Conservation (phyloP, 2,888 invertebrate genomes). For the Desoria tigrina region DNA sequence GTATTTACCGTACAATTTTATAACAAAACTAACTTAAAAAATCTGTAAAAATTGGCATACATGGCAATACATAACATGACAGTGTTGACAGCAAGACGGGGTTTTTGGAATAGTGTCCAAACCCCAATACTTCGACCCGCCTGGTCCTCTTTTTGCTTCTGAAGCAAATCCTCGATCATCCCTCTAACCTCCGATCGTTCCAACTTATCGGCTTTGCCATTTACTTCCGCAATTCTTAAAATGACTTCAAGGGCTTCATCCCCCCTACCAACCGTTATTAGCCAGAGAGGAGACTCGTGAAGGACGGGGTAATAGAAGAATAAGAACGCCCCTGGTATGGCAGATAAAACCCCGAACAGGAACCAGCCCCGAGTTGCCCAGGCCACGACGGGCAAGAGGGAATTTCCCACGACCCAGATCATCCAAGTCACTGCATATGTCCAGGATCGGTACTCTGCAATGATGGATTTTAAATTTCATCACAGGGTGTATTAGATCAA, state of each 20-base stretch:
- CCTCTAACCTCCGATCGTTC: slow-evolving; percentile 21
- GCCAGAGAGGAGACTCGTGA: slow-evolving; percentile 54
- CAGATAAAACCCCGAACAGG: slow-evolving; percentile 53
- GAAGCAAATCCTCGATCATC: slow-evolving; percentile 24
- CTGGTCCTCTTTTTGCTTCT: slow-evolving; percentile 21
- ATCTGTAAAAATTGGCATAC: slow-evolving; percentile 24
- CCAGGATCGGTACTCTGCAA: slow-evolving; percentile 39
- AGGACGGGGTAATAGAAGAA: slow-evolving; percentile 48
- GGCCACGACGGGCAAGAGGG: slow-evolving; percentile 54
- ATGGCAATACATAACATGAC: slow-evolving; percentile 42
- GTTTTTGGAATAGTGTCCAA: slow-evolving; percentile 50
- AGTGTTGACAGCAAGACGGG: slow-evolving; percentile 46
- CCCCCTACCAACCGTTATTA: slow-evolving; percentile 42
- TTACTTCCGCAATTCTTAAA: slow-evolving; percentile 34
- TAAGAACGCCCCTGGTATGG: slow-evolving; percentile 46
- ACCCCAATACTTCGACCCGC: slow-evolving; percentile 27
- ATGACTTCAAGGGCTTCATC: slow-evolving; percentile 33
- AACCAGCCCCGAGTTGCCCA: slow-evolving; percentile 54
- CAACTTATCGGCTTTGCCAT: slow-evolving; percentile 7
- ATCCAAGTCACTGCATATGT: slow-evolving; percentile 43
- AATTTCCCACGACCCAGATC: slow-evolving; percentile 44
- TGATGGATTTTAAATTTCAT: neutral
- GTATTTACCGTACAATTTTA: neutral
- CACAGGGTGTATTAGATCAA: too few species aligned
- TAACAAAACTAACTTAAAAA: too few species aligned